Conservation (phyloP, 2,888 invertebrate genomes). For the Drosophila seclusa region DNA sequence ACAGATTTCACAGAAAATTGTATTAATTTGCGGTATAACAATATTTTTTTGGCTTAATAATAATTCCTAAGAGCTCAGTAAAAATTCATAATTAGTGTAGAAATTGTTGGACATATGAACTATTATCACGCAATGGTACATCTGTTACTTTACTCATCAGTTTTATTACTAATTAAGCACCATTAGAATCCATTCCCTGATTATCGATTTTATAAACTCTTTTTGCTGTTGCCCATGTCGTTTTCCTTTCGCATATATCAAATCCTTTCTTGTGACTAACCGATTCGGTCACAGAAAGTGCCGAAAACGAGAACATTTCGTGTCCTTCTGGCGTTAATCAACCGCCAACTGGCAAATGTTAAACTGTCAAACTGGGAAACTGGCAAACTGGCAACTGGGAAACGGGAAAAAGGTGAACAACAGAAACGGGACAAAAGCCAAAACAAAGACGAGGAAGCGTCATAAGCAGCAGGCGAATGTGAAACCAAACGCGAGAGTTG, state of each 20-base stretch:
- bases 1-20: background rate
- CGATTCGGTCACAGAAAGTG: conserved; percentile 36
- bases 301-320: conserved; percentile 56
- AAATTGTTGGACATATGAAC: background rate
- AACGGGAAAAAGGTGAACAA: conserved; percentile 36
- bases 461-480: conserved; percentile 49
- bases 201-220: conserved; percentile 46
- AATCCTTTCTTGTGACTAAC: conserved; percentile 59
- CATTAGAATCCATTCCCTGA: background rate
- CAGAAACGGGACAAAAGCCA: conserved; percentile 25
- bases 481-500: conserved; percentile 77
- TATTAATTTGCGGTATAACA: background rate
- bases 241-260: conserved; percentile 45
- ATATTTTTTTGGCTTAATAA: background rate
- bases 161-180: conserved; percentile 10
- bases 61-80: background rate
- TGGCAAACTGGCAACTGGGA: conserved; percentile 20
- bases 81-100: background rate
- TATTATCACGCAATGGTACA: background rate
- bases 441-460: conserved; percentile 35
- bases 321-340: conserved; percentile 75
- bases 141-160: conserved; percentile 2
- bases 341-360: conserved; percentile 29
- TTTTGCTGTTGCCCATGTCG: conserved; percentile 15
- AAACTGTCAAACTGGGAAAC: conserved; percentile 27